Conservation (phyloP, 2,113 vertebrate species). For the Odobenus rosmarus region DNA sequence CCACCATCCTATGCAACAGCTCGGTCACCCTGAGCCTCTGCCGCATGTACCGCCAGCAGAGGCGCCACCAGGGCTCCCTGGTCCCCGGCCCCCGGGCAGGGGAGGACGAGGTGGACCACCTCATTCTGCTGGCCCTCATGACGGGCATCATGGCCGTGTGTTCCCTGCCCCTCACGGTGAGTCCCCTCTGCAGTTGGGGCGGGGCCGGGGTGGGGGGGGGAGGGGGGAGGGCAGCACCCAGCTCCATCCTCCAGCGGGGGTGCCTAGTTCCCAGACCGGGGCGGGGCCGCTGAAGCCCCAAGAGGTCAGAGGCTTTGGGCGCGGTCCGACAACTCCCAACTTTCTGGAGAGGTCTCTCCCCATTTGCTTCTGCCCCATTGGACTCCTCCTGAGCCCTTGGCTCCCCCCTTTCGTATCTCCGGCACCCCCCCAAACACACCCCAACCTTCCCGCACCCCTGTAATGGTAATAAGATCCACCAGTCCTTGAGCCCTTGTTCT, state of each 20-base stretch:
- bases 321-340: neutral
- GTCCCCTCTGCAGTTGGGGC: slow-evolving; percentile 49
- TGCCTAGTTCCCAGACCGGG: neutral
- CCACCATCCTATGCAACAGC: slow-evolving; percentile 91
- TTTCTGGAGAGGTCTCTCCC: neutral
- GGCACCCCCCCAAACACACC: too few species aligned
- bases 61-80: slow-evolving; percentile 84
- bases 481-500: fast-evolving
- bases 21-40: slow-evolving; percentile 92
- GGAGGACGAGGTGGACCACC: slow-evolving; percentile 91
- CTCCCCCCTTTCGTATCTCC: too few species aligned
- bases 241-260: fast-evolving
- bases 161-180: slow-evolving; percentile 93
- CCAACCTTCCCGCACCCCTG: neutral
- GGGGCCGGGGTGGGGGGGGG: fast-evolving
- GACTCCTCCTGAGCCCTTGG: neutral
- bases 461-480: fast-evolving
- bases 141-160: slow-evolving; percentile 92
- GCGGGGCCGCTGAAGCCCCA: neutral
- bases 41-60: slow-evolving; percentile 91
- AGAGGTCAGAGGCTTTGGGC: neutral
- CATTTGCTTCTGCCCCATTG: neutral
- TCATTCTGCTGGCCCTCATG: slow-evolving; percentile 92
- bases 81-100: slow-evolving; percentile 78
- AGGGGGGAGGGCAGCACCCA: fast-evolving